These are phyloP conservation scores for Anorthoa munda DNA, from an alignment of 2,888 invertebrate genomes.

Conservation along the genomic window DNA sequence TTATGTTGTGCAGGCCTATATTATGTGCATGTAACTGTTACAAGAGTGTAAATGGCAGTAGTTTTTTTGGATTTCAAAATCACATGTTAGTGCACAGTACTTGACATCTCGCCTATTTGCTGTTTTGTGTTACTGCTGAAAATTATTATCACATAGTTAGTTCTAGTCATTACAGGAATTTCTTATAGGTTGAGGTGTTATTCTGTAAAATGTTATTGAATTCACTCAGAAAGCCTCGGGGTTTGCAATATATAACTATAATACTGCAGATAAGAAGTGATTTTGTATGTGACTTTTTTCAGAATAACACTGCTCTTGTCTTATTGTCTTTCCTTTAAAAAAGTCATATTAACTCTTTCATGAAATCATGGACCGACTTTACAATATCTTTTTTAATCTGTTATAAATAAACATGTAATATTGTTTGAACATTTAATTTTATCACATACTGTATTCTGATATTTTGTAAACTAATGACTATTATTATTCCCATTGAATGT, in stretches of 20 bases:
- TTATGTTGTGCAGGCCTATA: constrained; percentile 42
- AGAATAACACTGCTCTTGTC: constrained; percentile 6
- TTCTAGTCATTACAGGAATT: constrained; percentile 34
- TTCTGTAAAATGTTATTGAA: constrained; percentile 29
- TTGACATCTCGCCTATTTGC: constrained; percentile 44
- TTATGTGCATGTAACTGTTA: constrained; percentile 59
- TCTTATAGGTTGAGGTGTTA: constrained; percentile 16
- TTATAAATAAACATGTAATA: constrained; percentile 9
- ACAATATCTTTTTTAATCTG: not conserved
- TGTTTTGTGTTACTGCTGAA: constrained; percentile 46
- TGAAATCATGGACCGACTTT: not conserved
- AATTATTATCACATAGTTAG: constrained; percentile 21
- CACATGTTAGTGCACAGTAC: constrained; percentile 51
- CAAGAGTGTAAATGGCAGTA: constrained; percentile 61
- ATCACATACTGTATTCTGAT: not conserved
- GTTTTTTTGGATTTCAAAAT: constrained; percentile 40
- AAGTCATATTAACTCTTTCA: constrained; percentile 2
- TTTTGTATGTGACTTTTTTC: constrained; percentile 16
- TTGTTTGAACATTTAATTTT: not conserved
- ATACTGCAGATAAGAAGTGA: constrained; percentile 5
- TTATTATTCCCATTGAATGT: constrained; percentile 19
- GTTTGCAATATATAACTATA: constrained; percentile 8
- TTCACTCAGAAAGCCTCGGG: constrained; percentile 6
- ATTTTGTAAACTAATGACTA: constrained; percentile 13
- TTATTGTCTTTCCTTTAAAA: constrained; percentile 2